Conservation (phyloP, 2,797 vertebrate species). For the Benthosema pterotum region DNA sequence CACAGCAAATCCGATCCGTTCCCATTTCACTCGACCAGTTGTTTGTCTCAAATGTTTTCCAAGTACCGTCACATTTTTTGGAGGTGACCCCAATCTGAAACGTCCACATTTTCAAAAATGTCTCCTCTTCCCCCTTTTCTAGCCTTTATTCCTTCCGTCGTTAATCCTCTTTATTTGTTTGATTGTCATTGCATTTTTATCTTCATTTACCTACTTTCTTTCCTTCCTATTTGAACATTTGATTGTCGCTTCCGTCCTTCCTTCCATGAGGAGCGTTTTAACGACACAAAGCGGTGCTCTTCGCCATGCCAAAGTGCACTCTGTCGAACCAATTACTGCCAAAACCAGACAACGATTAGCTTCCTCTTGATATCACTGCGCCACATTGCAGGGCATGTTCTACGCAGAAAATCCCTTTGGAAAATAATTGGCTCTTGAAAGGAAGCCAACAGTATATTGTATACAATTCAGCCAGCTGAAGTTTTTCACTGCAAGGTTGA, state of each 20-base stretch:
- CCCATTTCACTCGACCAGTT: too few species aligned
- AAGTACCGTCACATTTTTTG: too few species aligned
- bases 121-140: too few species aligned
- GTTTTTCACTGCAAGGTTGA: constrained; percentile 12
- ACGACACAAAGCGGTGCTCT: constrained; percentile 28
- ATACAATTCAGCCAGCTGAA: constrained; percentile 46
- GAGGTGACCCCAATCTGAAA: too few species aligned
- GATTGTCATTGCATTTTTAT: not conserved
- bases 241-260: too few species aligned
- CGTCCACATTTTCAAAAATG: too few species aligned
- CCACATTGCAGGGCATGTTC: constrained; percentile 54
- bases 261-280: constrained; percentile 44
- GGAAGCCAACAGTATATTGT: constrained; percentile 38
- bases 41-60: too few species aligned
- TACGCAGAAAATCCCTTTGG: constrained; percentile 15
- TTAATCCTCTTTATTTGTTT: not conserved
- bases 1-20: too few species aligned
- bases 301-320: constrained; percentile 30
- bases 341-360: constrained; percentile 49
- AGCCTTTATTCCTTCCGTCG: too few species aligned
- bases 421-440: constrained; percentile 57
- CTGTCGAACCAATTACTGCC: constrained; percentile 40
- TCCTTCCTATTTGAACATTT: not conserved
- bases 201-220: constrained; percentile 25
- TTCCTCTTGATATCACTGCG: constrained; percentile 36